Conservation (phyloP, 2,888 invertebrate genomes). For the Cotesia congregata region DNA sequence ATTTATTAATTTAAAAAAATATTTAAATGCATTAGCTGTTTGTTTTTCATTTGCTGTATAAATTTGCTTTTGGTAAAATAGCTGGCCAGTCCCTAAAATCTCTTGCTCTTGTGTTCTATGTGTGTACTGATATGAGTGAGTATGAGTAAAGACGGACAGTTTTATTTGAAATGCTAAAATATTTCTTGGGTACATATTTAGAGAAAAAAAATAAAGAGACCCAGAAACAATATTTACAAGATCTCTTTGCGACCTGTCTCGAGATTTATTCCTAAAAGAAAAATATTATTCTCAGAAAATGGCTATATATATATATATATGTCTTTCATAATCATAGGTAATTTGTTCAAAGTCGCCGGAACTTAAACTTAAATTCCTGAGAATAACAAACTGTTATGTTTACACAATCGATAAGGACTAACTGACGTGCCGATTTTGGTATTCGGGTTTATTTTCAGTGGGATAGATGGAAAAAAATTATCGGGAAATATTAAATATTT, state of each 20-base stretch:
- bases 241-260: conserved; percentile 28
- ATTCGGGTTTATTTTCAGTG: too few relatives aligned
- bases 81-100: too few relatives aligned
- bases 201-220: conserved; percentile 19
- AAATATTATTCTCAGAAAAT: conserved; percentile 18
- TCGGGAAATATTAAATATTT: too few relatives aligned
- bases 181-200: neutral
- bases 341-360: neutral
- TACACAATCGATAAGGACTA: conserved; percentile 2
- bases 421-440: too few relatives aligned
- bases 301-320: neutral
- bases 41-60: neutral
- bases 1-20: neutral
- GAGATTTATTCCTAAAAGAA: neutral
- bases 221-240: conserved; percentile 27
- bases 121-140: too few relatives aligned
- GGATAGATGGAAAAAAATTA: too few relatives aligned
- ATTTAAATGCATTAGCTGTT: neutral
- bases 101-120: too few relatives aligned
- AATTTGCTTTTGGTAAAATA: neutral
- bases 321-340: neutral
- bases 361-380: neutral
- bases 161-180: neutral
- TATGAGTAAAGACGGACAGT: neutral
- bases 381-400: neutral